These are phyloP conservation scores for Lepidochrysops patricia DNA, from an alignment of 2,888 invertebrate genomes.

Conservation along the genomic window DNA sequence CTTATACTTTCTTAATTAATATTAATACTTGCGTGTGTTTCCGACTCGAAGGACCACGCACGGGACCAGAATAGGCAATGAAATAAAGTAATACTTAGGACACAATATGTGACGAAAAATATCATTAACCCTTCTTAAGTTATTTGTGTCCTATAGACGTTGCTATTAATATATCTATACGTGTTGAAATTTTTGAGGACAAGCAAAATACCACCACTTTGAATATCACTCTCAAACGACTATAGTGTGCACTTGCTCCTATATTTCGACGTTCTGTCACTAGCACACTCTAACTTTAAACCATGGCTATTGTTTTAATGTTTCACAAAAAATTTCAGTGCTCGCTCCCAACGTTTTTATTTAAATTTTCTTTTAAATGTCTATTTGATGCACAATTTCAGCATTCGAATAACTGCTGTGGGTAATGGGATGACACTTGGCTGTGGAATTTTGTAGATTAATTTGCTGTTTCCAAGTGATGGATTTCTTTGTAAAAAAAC, in stretches of 20 bases:
- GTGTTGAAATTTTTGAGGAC: too few species aligned
- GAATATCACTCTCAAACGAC: not conserved
- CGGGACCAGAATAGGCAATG: too few species aligned
- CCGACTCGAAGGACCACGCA: too few species aligned
- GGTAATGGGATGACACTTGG: not conserved
- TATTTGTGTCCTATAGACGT: not conserved
- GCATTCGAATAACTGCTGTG: conserved; percentile 13
- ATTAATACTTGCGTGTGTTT: too few species aligned
- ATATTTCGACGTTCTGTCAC: conserved; percentile 37
- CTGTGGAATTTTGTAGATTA: not conserved
- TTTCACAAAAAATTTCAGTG: conserved; percentile 23
- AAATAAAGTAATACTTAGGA: too few species aligned
- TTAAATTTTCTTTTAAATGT: conserved; percentile 19
- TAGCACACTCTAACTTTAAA: conserved; percentile 24
- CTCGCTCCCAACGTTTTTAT: conserved; percentile 21
- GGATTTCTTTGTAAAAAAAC: too few species aligned
- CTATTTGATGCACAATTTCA: conserved; percentile 2
- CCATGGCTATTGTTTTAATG: conserved; percentile 22
- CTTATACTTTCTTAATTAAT: too few species aligned
- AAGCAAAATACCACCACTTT: too few species aligned
- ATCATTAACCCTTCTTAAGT: not conserved
- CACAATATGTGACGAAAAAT: too few species aligned
- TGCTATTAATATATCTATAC: too few species aligned
- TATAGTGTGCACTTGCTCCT: not conserved
- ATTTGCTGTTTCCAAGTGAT: not conserved